Percentiles rank a stretch among this genome's conserved stretches.
Evolutionary conservation across 2,113 vertebrate species (phyloP).

Genomic region (Rhegmatorhina hoffmannsi): DNA sequence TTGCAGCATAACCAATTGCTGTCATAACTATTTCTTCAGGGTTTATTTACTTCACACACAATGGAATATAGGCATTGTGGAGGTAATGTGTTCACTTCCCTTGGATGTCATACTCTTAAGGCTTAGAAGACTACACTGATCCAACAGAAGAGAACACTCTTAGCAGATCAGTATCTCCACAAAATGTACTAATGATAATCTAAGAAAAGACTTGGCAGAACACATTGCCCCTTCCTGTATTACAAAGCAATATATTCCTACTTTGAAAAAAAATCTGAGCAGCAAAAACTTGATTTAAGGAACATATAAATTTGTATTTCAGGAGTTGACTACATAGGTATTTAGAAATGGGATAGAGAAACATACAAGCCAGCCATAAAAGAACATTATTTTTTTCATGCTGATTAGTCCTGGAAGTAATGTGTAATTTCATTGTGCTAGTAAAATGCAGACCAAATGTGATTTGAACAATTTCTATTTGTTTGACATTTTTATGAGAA

Average conservation of each 20-base stretch:
- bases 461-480: background rate
- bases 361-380: background rate
- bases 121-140: accelerated
- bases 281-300: background rate
- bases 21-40: background rate
- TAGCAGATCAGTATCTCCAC: background rate
- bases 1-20: background rate
- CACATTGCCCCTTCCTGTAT: background rate
- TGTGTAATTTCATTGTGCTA: background rate
- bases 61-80: background rate
- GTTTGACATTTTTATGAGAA: background rate
- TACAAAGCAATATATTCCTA: background rate
- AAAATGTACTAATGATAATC: background rate
- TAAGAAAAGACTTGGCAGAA: background rate
- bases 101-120: background rate
- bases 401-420: background rate
- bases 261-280: background rate
- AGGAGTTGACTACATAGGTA: background rate
- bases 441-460: background rate
- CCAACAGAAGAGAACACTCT: background rate
- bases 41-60: background rate
- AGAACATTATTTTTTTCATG: background rate
- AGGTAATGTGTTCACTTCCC: background rate
- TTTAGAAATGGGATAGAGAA: background rate
- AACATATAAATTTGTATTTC: background rate